These are phyloP conservation scores for Zhuqinia jingwanae DNA, from an alignment of 2,888 invertebrate species.

Conservation along the genomic window DNA sequence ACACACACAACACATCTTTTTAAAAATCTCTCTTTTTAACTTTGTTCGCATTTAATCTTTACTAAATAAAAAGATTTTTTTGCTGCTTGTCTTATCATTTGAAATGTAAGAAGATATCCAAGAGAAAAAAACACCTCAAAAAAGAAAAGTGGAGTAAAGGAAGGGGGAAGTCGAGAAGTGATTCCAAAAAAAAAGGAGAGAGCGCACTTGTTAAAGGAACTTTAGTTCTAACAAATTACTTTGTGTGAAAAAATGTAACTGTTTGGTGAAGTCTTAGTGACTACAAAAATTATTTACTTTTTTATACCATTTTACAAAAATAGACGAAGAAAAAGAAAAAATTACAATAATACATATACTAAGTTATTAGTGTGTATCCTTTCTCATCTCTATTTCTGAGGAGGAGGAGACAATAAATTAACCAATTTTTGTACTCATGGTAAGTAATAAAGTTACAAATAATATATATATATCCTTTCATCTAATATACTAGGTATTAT, in stretches of 20 bases:
- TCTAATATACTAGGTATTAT: too few species aligned
- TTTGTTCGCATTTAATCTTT: conserved; percentile 39
- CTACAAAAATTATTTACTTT: conserved; percentile 63
- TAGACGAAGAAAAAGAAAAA: conserved; percentile 30
- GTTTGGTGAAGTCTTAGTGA: conserved; percentile 67
- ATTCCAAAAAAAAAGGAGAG: not conserved
- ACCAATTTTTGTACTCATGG: conserved; percentile 71
- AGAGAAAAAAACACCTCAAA: not conserved
- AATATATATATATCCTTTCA: not conserved
- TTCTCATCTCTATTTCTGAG: conserved; percentile 24
- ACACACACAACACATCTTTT: conserved; percentile 53
- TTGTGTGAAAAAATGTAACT: conserved; percentile 71
- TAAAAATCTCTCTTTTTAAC: not conserved
- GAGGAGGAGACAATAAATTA: conserved; percentile 68
- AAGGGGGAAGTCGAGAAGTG: not conserved
- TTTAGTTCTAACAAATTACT: conserved; percentile 55
- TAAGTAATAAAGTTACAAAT: conserved; percentile 50
- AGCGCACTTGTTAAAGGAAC: conserved; percentile 16
- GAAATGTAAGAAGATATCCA: not conserved
- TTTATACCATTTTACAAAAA: conserved; percentile 44
- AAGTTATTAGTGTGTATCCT: not conserved
- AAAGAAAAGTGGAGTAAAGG: not conserved
- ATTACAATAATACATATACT: conserved; percentile 8
- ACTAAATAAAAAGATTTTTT: not conserved
- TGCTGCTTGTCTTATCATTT: not conserved